These are phyloP conservation scores for Masticophis lateralis DNA, from an alignment of 2,797 vertebrate species.

Conservation along the genomic window DNA sequence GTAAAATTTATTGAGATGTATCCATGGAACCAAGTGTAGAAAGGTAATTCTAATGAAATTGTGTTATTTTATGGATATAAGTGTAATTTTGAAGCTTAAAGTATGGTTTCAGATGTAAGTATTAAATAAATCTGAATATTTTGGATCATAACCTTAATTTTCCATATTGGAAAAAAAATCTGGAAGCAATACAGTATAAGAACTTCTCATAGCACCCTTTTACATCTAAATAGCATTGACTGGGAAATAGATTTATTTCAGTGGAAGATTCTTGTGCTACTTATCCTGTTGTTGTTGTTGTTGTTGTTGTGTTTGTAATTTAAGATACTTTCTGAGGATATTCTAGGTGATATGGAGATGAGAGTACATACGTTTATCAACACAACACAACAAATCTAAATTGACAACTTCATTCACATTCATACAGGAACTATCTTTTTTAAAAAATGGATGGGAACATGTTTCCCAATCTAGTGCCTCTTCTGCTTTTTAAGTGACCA, in stretches of 20 bases:
- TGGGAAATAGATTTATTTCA: conserved; percentile 3
- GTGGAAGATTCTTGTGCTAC: not conserved
- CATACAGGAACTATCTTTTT: not conserved
- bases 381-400: not conserved
- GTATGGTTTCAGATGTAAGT: conserved; percentile 31
- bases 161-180: conserved; percentile 42
- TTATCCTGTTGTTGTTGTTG: not conserved
- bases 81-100: conserved; percentile 54
- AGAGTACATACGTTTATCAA: not conserved
- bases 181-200: conserved; percentile 14
- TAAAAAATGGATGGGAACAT: not conserved
- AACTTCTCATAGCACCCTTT: not conserved
- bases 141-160: conserved; percentile 35
- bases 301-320: not conserved
- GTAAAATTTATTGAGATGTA: conserved; percentile 1
- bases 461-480: not conserved
- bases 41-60: conserved; percentile 61
- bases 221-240: not conserved
- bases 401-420: not conserved
- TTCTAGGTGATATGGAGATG: too few relatives aligned
- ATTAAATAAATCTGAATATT: conserved; percentile 20
- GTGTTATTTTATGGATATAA: conserved; percentile 50
- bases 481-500: not conserved
- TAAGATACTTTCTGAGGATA: not conserved
- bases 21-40: conserved; percentile 54